Base-by-base conservation (phyloP, 2,797 vertebrate genomes). In the Chaetodon trifasciatus region DNA sequence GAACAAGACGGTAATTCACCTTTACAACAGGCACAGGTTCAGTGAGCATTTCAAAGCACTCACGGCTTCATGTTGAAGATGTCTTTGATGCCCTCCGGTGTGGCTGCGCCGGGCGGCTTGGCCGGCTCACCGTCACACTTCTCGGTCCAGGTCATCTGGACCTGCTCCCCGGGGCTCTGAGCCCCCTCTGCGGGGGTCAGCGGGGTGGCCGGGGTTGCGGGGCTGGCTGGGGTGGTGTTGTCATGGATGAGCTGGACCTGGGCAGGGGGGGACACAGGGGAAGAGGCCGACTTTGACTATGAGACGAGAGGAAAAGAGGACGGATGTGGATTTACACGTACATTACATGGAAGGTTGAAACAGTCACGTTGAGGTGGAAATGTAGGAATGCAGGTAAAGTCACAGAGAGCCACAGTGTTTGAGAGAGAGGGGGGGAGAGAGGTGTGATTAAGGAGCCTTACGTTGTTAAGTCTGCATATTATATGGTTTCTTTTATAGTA, bases 51-150 rank as follows among this genome's bases (percentile, higher is more conserved):
- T 69, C 46, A 66, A 56, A 67, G 44, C 37, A 96, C 97, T 55
- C 96, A 99, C 98, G 98, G 98, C 95, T 99, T 99, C 98, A 99
- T 99, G 95, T 95, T 99, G 96, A 99, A 99, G 93, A 99, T 97
- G 91, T 99, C 98, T 92, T 98, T 99, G 94, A 99, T 97, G 93
- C 96, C 96, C 84, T 97, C 97, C 0, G 97, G 96, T 81, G 97
- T 97, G 90, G 97, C 94, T 0, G 96, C 96, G 60, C 96, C 96
- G 17, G 96, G 95, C 65, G 96, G 96, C 91, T 98, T 98, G 86
- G 95, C 96, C 70, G 97, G 96, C 90, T 99, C 97, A 0, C 97
- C 96, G 0, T 96, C 96, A 0, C 95, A 96, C 91, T 99, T 99
- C 85, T 99, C 98, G 28, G 97, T 98, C 98, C 98, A 99, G 86